phyloP scores from a whole-genome alignment of 2,113 vertebrate species.

The Spea multiplicata region DNA sequence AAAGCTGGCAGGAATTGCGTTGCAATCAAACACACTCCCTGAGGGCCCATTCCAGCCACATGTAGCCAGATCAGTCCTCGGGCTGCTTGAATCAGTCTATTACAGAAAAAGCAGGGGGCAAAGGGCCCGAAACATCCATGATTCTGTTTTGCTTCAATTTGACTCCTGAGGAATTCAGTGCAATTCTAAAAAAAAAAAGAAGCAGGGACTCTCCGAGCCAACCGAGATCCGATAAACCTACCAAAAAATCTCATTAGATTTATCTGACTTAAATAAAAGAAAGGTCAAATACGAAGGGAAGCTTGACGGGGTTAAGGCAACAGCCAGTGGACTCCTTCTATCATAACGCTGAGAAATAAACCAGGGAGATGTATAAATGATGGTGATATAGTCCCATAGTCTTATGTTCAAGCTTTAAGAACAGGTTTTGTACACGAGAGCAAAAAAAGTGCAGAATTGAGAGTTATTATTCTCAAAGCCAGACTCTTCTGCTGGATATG shows the following conservation, averaged over 20 bases:
- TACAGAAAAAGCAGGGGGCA: neutral
- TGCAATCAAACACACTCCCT: constrained; percentile 11
- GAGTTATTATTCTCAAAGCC: no score
- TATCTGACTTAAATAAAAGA: neutral
- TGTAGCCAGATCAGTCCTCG: neutral
- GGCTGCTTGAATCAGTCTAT: constrained; percentile 3
- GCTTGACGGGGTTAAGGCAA: no score
- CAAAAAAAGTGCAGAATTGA: no score
- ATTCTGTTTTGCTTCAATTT: constrained; percentile 2
- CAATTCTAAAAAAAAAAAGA: constrained; percentile 4
- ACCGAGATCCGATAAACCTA: neutral
- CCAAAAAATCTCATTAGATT: neutral
- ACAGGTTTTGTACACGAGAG: no score
- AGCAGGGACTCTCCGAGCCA: neutral
- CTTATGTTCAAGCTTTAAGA: no score
- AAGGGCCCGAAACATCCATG: constrained; percentile 8
- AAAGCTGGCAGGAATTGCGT: constrained; percentile 5
- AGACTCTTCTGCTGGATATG: no score
- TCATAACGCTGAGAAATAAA: no score
- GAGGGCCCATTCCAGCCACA: constrained; percentile 1
- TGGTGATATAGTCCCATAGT: no score
- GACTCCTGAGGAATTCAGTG: constrained; percentile 16
- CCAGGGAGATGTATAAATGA: no score
- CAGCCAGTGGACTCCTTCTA: no score
- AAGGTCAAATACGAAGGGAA: neutral